These are phyloP conservation scores for Drosophila carrolli DNA, from an alignment of 1,140 invertebrate genomes.

Conservation along the genomic window DNA sequence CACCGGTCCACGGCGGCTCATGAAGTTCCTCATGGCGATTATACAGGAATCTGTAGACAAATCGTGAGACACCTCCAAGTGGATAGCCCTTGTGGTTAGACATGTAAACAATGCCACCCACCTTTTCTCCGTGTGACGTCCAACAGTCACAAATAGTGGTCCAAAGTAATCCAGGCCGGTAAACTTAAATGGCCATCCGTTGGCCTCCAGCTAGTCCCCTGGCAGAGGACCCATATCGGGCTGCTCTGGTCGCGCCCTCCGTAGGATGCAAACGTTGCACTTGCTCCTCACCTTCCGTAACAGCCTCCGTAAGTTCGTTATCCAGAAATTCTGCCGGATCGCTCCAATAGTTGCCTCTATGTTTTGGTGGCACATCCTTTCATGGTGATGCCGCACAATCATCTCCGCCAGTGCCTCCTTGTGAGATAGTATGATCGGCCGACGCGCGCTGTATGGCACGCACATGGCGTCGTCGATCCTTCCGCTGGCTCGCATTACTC, in stretches of 20 bases:
- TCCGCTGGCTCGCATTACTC: too few relatives aligned
- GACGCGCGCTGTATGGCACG: too few relatives aligned
- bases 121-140: too few relatives aligned
- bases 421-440: too few relatives aligned
- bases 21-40: slow-evolving; percentile 21
- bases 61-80: slow-evolving; percentile 14
- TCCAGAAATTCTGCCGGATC: slow-evolving; percentile 7
- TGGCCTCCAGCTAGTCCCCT: neutral
- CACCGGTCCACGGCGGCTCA: too few relatives aligned
- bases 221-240: neutral
- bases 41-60: neutral
- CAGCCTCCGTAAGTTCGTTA: slow-evolving; percentile 5
- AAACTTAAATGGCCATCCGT: slow-evolving; percentile 5
- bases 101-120: too few relatives aligned
- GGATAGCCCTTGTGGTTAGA: slow-evolving; percentile 6
- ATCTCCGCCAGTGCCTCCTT: too few relatives aligned
- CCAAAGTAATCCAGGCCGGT: slow-evolving; percentile 5
- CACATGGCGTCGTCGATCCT: too few relatives aligned
- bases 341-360: neutral
- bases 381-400: slow-evolving; percentile 1
- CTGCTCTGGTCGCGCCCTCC: neutral
- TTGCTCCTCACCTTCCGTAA: neutral
- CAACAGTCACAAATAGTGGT: too few relatives aligned
- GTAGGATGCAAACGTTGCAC: neutral
- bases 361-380: slow-evolving; percentile 11